A percentile compares a stretch with the other conserved stretches of the same genome.
Evolutionary conservation across 2,113 vertebrate species (phyloP).

Genomic region (Agelaius tricolor): DNA sequence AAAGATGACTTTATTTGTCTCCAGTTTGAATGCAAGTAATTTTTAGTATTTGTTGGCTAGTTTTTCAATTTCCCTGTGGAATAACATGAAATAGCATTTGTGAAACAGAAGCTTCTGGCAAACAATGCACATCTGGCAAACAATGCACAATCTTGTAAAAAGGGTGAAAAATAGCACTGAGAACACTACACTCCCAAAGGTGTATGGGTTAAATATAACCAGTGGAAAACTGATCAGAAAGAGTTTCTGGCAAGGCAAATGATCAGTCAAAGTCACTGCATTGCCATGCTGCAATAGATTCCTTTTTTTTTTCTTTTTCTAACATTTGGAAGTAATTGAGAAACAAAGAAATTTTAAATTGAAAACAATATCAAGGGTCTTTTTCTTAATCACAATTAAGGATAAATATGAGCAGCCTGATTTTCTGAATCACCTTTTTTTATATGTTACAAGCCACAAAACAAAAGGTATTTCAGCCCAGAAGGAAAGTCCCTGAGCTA

Average conservation of each 20-base stretch:
- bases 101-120: constrained; percentile 18
- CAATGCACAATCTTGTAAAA: background rate
- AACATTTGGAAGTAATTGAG: background rate
- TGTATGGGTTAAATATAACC: background rate
- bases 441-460: background rate
- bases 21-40: background rate
- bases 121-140: background rate
- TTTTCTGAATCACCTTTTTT: background rate
- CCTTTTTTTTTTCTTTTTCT: background rate
- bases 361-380: background rate
- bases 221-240: background rate
- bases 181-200: background rate
- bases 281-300: background rate
- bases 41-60: background rate
- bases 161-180: background rate
- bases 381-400: background rate
- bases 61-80: background rate
- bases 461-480: background rate
- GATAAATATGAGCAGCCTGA: background rate
- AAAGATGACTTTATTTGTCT: background rate
- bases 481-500: background rate
- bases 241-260: background rate
- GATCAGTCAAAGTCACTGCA: background rate
- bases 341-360: background rate
- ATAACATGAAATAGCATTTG: background rate